Conservation (phyloP, 2,888 invertebrate species). For the Lepidocyrtoides sp. region DNA sequence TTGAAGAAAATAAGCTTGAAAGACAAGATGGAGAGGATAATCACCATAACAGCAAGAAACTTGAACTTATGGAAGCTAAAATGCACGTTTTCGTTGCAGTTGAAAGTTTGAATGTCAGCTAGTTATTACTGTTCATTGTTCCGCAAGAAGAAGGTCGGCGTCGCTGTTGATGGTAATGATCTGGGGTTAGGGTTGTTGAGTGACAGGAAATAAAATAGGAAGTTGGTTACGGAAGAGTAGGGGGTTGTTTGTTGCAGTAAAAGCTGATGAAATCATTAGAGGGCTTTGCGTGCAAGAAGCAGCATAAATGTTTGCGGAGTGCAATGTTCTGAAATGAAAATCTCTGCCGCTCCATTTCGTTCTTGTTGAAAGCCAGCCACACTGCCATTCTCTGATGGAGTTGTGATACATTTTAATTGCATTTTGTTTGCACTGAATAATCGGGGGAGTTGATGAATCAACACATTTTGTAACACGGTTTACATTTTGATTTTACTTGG, state of each 20-base stretch:
- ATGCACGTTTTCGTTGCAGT: background rate
- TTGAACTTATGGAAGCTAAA: background rate
- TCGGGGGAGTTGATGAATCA: too few species aligned
- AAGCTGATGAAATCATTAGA: background rate
- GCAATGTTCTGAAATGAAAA: constrained; percentile 33
- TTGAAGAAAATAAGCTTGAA: too few species aligned
- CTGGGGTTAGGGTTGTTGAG: constrained; percentile 1
- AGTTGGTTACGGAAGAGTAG: constrained; percentile 2
- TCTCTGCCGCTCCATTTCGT: background rate
- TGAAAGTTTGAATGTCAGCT: too few species aligned
- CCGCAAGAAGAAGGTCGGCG: background rate
- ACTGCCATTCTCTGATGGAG: background rate
- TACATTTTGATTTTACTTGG: background rate
- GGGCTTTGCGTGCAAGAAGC: background rate
- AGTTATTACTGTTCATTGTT: background rate
- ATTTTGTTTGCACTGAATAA: background rate
- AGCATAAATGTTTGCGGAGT: background rate
- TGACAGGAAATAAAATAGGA: constrained; percentile 45
- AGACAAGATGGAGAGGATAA: too few species aligned
- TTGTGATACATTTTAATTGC: background rate
- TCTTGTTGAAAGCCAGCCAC: background rate
- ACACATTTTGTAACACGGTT: background rate
- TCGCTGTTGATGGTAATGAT: background rate
- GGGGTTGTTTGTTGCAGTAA: background rate
- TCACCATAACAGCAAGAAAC: background rate